Evolutionary conservation across 2,888 invertebrate species (phyloP), one percentile per base, ranked within the genome.

Genomic region (Anticlea derivata): DNA sequence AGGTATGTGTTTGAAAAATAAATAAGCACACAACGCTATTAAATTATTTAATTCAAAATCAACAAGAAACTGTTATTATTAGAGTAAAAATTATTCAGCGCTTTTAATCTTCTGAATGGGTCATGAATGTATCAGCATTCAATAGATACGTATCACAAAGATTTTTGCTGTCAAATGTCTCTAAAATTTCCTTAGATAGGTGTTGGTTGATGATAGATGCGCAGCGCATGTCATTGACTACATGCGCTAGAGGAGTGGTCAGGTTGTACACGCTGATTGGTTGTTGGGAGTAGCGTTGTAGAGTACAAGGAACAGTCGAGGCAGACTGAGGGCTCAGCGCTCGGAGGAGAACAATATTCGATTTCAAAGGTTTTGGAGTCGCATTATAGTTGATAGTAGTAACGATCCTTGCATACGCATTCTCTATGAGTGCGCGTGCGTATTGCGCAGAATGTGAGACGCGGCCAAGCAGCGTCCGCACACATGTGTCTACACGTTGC

Each of bases 381-480:
- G 53, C 27, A 1, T 47, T 50, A 40, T 69, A 68, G 1, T 37
- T 29, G 1, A 67, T 61, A 6, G 63, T 59, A 30, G 63, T 60
- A 23, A 27, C 17, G 6, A 78, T 54, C 13, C 73, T 65, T 7
- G 58, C 63, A 31, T 74, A 73, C 0, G 74, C 75, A 0, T 71
- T 62, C 40, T 76, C 68, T 7, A 83, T 65, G 1, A 74, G 51
- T 7, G 67, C 58, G 5, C 71, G 65, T 0, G 72, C 70, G 50
- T 83, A 85, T 46, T 84, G 81, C 7, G 70, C 65, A 1, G 85
- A 79, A 47, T 80, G 72, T 0, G 73, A 40, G 1, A 79, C 75
- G 8, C 60, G 66, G 0, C 80, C 82, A 1, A 73, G 57, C 4
- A 83, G 50, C 6, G 58, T 58, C 6, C 69, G 65, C 5, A 80